Conservation (phyloP, 2,888 invertebrate genomes). For the Lasiommata megera region DNA sequence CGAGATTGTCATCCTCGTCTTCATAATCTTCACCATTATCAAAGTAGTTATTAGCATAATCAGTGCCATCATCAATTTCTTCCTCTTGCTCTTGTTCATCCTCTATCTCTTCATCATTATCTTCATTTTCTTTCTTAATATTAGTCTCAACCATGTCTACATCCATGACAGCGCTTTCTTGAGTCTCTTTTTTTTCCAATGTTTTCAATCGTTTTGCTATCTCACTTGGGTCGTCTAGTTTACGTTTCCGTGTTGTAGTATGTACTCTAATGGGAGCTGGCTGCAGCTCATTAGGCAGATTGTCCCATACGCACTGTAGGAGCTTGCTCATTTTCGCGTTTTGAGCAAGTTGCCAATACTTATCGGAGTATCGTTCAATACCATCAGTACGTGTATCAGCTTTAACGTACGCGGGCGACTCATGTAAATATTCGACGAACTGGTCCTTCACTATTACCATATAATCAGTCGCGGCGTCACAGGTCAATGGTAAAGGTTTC, state of each 20-base stretch:
- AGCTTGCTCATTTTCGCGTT: conserved; percentile 69
- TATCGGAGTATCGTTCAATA: conserved; percentile 82
- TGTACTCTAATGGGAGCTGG: conserved; percentile 71
- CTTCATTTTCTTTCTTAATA: conserved; percentile 78
- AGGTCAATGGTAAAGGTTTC: conserved; percentile 76
- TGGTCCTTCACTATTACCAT: conserved; percentile 87
- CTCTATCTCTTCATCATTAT: conserved; percentile 79
- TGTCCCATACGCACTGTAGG: conserved; percentile 80
- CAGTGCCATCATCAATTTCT: conserved; percentile 94
- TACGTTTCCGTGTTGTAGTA: conserved; percentile 54
- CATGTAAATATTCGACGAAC: conserved; percentile 86
- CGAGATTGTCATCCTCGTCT: conserved; percentile 92
- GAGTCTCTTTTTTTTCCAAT: conserved; percentile 84
- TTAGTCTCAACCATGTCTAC: conserved; percentile 69
- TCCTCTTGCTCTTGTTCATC: conserved; percentile 88
- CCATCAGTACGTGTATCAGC: conserved; percentile 70
- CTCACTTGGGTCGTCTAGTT: conserved; percentile 59
- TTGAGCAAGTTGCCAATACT: conserved; percentile 73
- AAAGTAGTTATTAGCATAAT: conserved; percentile 93
- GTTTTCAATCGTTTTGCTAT: conserved; percentile 81
- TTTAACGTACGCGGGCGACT: conserved; percentile 83
- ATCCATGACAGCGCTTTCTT: conserved; percentile 68
- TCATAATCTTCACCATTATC: conserved; percentile 94
- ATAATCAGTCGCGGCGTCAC: conserved; percentile 84
- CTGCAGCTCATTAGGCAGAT: conserved; percentile 83